Evolutionary conservation across 1,140 invertebrate genomes (phyloP).

Genomic region (Drosophila dunni): DNA sequence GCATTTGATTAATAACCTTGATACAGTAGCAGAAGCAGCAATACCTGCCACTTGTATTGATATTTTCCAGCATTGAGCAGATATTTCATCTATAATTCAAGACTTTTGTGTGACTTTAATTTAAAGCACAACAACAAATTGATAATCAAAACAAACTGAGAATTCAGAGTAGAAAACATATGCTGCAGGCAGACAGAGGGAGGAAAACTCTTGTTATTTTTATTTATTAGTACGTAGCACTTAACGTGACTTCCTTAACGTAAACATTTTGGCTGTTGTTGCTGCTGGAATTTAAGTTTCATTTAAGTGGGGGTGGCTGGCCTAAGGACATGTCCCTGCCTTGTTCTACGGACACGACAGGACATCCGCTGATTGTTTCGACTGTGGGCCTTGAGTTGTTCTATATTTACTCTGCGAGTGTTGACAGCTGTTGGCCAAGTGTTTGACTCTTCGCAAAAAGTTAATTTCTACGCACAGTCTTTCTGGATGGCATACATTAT

Average conservation of each 20-base stretch:
- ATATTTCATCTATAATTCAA: background rate
- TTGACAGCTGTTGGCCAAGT: constrained; percentile 22
- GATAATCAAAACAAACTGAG: background rate
- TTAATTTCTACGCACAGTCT: background rate
- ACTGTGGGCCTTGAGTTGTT: background rate
- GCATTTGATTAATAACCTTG: constrained; percentile 18
- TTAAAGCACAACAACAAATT: background rate
- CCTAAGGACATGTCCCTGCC: constrained; percentile 4
- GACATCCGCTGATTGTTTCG: constrained; percentile 10
- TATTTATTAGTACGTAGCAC: constrained; percentile 3
- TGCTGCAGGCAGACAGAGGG: background rate
- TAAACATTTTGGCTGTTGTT: constrained; percentile 8
- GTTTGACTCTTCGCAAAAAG: constrained; percentile 21
- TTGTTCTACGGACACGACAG: constrained; percentile 18
- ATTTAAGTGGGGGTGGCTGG: constrained; percentile 8
- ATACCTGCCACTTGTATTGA: background rate
- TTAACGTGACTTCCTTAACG: constrained; percentile 17
- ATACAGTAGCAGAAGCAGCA: background rate
- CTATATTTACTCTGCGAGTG: constrained; percentile 3
- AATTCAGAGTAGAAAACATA: background rate
- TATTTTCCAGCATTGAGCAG: background rate
- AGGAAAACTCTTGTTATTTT: background rate
- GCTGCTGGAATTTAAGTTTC: constrained; percentile 1
- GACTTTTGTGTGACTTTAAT: background rate
- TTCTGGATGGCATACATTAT: background rate